phyloP scores from a whole-genome alignment of 2,797 vertebrate species.

The Notolepis coatsorum region DNA sequence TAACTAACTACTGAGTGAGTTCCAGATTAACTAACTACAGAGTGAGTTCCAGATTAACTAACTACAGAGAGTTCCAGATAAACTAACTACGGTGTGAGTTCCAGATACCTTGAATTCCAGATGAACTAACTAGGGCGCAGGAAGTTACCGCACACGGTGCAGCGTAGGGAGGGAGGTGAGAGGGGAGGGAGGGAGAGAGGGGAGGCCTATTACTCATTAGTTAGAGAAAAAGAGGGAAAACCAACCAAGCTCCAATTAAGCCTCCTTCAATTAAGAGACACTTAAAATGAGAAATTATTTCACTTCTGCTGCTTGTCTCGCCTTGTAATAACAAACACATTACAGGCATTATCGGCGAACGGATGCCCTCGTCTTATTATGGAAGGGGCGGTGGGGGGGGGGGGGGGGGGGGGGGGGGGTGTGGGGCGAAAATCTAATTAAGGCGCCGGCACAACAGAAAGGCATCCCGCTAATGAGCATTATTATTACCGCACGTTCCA shows the following conservation, averaged over 20 bases:
- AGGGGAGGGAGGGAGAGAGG: slow-evolving; percentile 7
- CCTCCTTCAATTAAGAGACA: slow-evolving; percentile 69
- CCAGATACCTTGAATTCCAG: no score
- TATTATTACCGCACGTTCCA: slow-evolving; percentile 77
- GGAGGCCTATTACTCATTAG: slow-evolving; percentile 53
- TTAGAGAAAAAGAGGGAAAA: slow-evolving; percentile 63
- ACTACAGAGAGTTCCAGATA: no score
- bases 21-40: no score
- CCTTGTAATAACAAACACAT: slow-evolving; percentile 80
- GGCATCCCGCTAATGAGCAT: slow-evolving; percentile 75
- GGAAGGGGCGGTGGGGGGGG: slow-evolving; percentile 6
- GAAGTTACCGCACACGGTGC: not conserved
- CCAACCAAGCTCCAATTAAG: slow-evolving; percentile 71
- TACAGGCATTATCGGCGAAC: slow-evolving; percentile 76
- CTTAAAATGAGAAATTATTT: slow-evolving; percentile 71
- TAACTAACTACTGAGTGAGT: no score
- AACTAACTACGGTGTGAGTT: no score
- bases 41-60: no score
- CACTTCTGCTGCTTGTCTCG: slow-evolving; percentile 62
- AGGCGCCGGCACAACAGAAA: slow-evolving; percentile 68
- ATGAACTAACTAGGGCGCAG: slow-evolving; percentile 1
- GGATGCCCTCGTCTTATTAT: slow-evolving; percentile 60
- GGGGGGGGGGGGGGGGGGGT: slow-evolving; percentile 33
- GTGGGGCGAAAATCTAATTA: slow-evolving; percentile 73
- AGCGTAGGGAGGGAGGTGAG: not conserved